phyloP scores from a whole-genome alignment of 53 echinoderm and acorn worm genomes.

The Arbacia lixula region DNA sequence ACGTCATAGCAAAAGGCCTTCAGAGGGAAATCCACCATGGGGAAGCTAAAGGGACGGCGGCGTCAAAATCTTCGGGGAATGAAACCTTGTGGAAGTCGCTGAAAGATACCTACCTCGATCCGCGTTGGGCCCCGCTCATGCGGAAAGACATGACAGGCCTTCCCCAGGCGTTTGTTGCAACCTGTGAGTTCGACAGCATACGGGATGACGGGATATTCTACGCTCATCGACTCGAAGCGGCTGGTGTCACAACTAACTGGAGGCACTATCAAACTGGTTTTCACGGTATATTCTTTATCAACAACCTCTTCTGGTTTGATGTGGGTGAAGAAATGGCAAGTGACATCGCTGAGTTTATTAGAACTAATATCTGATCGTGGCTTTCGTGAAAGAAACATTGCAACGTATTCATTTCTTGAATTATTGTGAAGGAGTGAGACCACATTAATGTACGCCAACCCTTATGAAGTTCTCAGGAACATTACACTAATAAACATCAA shows the following conservation, averaged over 20 bases:
- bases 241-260: conserved; percentile 40
- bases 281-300: conserved; percentile 40
- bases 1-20: conserved; percentile 64
- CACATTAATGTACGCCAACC: too few relatives aligned
- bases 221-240: conserved; percentile 46
- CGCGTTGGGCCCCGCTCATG: conserved; percentile 73
- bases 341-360: conserved; percentile 20
- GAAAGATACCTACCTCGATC: conserved; percentile 54
- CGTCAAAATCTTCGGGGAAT: conserved; percentile 25
- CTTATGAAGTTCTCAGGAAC: too few relatives aligned
- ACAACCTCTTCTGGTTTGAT: conserved; percentile 25
- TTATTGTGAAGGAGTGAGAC: too few relatives aligned
- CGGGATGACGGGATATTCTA: conserved; percentile 66
- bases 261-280: conserved; percentile 40
- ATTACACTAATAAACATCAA: too few relatives aligned
- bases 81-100: conserved; percentile 54
- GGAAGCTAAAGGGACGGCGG: too few relatives aligned
- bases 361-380: conserved; percentile 6
- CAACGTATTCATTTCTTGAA: too few relatives aligned
- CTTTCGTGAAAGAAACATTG: too few relatives aligned
- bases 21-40: conserved; percentile 14
- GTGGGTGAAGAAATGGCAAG: conserved; percentile 37
- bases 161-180: conserved; percentile 50
- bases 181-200: conserved; percentile 51
- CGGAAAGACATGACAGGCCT: conserved; percentile 58